Evolutionary conservation across 2,888 invertebrate species (phyloP).

Genomic region (Eubasilissa splendida): DNA sequence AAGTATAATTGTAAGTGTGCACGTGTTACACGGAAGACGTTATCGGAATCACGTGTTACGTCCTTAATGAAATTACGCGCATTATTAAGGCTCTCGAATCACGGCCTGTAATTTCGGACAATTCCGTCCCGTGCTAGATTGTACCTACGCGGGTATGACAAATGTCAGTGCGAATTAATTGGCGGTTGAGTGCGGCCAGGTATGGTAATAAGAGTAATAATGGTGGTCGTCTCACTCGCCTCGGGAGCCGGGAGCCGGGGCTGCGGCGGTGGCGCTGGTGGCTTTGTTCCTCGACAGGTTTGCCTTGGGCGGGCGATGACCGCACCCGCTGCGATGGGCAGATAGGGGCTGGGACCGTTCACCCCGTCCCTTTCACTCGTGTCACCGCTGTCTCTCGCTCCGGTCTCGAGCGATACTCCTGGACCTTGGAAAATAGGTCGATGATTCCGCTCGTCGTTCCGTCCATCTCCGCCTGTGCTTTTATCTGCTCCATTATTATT

Average conservation of each 20-base stretch:
- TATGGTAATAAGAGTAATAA: constrained; percentile 4
- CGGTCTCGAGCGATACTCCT: no score
- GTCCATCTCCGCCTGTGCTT: no score
- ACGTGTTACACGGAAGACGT: constrained; percentile 4
- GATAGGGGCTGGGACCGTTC: constrained; percentile 19
- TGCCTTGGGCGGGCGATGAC: constrained; percentile 51
- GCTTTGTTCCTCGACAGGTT: constrained; percentile 44
- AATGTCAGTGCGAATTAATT: neutral
- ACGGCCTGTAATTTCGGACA: neutral
- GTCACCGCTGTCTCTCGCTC: no score
- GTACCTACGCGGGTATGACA: neutral
- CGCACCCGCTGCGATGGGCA: constrained; percentile 36
- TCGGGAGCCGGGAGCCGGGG: neutral
- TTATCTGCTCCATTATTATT: no score
- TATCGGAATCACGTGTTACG: neutral
- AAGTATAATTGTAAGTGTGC: neutral
- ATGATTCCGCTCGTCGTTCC: no score
- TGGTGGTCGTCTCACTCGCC: neutral
- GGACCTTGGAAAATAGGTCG: no score
- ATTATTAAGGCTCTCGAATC: neutral
- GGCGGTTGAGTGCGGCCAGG: constrained; percentile 3
- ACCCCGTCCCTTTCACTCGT: constrained; percentile 23
- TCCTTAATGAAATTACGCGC: constrained; percentile 1
- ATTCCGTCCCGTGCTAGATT: neutral
- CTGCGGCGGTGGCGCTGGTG: constrained; percentile 11